A percentile compares a stretch with the other conserved stretches of the same genome.
These are phyloP conservation scores for Crenuchus spilurus DNA, from an alignment of 2,797 vertebrate species.

Conservation along the genomic window DNA sequence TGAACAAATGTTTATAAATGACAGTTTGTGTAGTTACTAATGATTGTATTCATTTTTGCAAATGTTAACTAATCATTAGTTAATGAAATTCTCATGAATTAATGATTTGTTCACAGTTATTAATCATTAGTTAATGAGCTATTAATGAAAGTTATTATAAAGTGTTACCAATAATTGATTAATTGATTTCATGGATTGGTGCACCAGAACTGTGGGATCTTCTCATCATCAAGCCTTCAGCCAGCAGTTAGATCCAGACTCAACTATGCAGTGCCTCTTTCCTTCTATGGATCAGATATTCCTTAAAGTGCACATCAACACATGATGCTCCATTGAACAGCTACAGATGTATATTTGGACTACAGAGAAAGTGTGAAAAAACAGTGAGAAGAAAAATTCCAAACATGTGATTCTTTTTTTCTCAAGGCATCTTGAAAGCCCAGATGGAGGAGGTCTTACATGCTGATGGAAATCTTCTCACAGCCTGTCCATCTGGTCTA, in stretches of 20 bases:
- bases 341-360: constrained; percentile 12
- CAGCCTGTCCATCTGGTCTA: constrained; percentile 66
- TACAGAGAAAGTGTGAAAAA: background rate
- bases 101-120: too few species aligned
- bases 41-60: too few species aligned
- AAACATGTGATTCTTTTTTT: constrained; percentile 25
- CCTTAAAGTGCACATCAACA: too few species aligned
- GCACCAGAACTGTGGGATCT: background rate
- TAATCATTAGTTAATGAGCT: too few species aligned
- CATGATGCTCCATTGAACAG: background rate
- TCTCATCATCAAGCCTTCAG: background rate
- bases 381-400: background rate
- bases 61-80: too few species aligned
- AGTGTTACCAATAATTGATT: background rate
- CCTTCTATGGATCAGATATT: too few species aligned
- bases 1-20: too few species aligned
- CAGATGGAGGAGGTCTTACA: constrained; percentile 49
- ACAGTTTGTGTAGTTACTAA: too few species aligned
- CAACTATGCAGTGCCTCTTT: too few species aligned
- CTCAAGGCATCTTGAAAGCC: constrained; percentile 32
- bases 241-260: background rate
- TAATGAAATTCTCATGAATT: too few species aligned
- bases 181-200: background rate
- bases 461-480: constrained; percentile 52
- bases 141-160: too few species aligned